Base-by-base conservation (phyloP, 2,797 vertebrate genomes). In the Enteromius argenteus region DNA sequence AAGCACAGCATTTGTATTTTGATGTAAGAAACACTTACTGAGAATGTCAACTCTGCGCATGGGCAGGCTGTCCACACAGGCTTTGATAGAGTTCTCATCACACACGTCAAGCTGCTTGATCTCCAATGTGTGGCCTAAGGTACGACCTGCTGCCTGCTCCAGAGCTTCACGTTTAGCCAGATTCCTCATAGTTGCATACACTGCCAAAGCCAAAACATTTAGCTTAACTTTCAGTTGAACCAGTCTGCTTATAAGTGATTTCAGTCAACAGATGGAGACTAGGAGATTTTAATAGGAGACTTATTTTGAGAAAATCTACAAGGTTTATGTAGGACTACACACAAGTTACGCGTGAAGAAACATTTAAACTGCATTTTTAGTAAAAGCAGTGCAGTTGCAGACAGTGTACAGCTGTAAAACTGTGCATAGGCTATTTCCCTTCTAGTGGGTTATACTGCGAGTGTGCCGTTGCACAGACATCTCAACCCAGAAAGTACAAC, bases 161-260 rank as follows among this genome's bases (percentile, higher is more conserved):
- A 97, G 91, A 0, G 89, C 83, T 51, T 91, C 90, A 0, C 90
- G 93, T 89, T 95, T 97, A 67, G 88, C 89, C 69, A 95, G 89
- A 87, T 96, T 96, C 88, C 96, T 90, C 96, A 97, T 97, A 75
- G 96, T 97, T 82, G 96, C 96, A 23, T 95, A 97, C 42, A 97
- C 96, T 97, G 81, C 15, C 39, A 79, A 66, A 58, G 49, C 2
- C 37, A 68, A 64, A 46, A 42, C 9, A 39, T 62, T 53, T 39
- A 67, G 8, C 8, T 67, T n/a, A 75, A 73, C 4, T 71, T 39
- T 62, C 10, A 46, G n/a, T 37, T 84, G n/a, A 32, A 10, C n/a
- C 49, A 30, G 7, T 64, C 23, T 66, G 21, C 49, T 7, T 19
- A 44, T 7, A 35, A 0, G 30, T 39, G n/a, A 62, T 77, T 58